Evolutionary conservation across 2,113 vertebrate species (phyloP).

Genomic region (Orientallactaga bullata): DNA sequence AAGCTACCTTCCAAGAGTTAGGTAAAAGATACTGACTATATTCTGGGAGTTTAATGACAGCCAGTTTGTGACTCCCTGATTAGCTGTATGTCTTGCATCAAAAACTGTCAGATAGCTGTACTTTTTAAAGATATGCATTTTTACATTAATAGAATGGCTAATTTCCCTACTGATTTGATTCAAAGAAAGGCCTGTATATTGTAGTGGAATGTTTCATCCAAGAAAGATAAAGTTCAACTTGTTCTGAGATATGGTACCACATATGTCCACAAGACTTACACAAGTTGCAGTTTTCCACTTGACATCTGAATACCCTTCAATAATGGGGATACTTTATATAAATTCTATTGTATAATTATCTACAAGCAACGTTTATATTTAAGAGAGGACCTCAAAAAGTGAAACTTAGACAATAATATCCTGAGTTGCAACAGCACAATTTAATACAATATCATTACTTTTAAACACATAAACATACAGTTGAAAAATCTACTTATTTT

Average conservation of each 20-base stretch:
- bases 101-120: not conserved
- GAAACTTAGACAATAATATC: slow-evolving; percentile 81
- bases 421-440: slow-evolving; percentile 86
- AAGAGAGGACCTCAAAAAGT: slow-evolving; percentile 83
- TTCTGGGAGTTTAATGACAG: not conserved
- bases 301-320: not conserved
- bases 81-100: not conserved
- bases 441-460: slow-evolving; percentile 86
- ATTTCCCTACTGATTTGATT: slow-evolving; percentile 5
- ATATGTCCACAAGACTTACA: not conserved
- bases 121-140: not conserved
- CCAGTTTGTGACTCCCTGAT: not conserved
- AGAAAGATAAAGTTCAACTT: not conserved
- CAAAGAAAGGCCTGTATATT: not conserved
- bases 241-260: not conserved
- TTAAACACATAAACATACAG: slow-evolving; percentile 82
- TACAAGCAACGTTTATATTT: slow-evolving; percentile 86
- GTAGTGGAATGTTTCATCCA: not conserved
- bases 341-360: slow-evolving; percentile 78
- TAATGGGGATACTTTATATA: slow-evolving; percentile 73
- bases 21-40: not conserved
- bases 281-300: not conserved
- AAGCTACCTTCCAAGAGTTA: not conserved
- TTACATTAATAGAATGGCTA: not conserved
- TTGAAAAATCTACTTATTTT: slow-evolving; percentile 81